A percentile compares a stretch with the other conserved stretches of the same genome.
Conservation (phyloP, 2,888 invertebrate genomes). For the Tenthredo scrophulariae region DNA sequence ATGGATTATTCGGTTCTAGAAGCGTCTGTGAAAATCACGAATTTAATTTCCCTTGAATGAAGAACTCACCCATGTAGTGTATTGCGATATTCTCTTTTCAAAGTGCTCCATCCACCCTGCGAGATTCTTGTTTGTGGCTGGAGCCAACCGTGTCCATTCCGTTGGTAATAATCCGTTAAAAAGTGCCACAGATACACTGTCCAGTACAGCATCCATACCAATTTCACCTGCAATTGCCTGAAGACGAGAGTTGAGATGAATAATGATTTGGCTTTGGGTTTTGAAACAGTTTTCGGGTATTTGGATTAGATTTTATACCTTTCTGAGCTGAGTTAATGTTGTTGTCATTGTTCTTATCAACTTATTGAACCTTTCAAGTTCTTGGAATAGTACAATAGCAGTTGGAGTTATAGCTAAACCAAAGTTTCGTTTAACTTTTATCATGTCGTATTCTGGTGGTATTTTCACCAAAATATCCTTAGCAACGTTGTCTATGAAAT, state of each 20-base stretch:
- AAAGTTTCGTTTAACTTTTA: constrained; percentile 89
- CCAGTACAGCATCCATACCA: constrained; percentile 92
- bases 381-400: constrained; percentile 92
- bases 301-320: constrained; percentile 72
- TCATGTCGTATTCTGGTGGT: constrained; percentile 88
- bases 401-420: constrained; percentile 91
- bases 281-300: not conserved
- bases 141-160: constrained; percentile 90
- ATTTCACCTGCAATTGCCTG: constrained; percentile 94
- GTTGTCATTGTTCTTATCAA: constrained; percentile 86
- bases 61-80: constrained; percentile 85
- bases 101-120: constrained; percentile 96
- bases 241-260: constrained; percentile 51
- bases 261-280: constrained; percentile 28
- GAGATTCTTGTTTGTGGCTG: constrained; percentile 91
- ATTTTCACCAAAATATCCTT: constrained; percentile 88
- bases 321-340: constrained; percentile 87
- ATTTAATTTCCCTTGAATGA: not conserved
- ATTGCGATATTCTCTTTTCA: constrained; percentile 85
- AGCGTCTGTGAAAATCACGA: not conserved
- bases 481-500: constrained; percentile 90
- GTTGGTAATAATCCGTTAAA: constrained; percentile 92
- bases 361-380: constrained; percentile 92
- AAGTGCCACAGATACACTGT: constrained; percentile 89
- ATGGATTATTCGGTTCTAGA: not conserved